These are phyloP conservation scores for Catostomus latipinnis DNA, from an alignment of 2,797 vertebrate species.

Conservation along the genomic window DNA sequence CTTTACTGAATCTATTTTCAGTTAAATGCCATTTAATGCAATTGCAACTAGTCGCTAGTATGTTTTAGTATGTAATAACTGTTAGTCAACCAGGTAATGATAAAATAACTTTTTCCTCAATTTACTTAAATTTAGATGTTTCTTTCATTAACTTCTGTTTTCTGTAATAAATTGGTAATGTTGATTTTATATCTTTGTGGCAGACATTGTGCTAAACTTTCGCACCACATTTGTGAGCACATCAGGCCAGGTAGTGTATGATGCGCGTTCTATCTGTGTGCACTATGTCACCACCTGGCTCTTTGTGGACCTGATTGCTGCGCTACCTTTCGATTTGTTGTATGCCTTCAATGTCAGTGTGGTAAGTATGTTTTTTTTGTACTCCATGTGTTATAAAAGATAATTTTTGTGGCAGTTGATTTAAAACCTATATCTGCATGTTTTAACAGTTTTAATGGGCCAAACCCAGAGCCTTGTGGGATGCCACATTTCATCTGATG, in stretches of 20 bases:
- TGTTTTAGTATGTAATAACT: too few relatives aligned
- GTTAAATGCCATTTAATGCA: too few relatives aligned
- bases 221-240: slow-evolving; percentile 99
- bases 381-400: background rate
- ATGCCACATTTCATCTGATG: background rate
- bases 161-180: background rate
- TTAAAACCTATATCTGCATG: background rate
- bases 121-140: too few relatives aligned
- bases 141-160: background rate
- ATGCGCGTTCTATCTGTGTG: slow-evolving; percentile 97
- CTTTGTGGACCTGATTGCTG: slow-evolving; percentile 96
- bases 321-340: slow-evolving; percentile 96
- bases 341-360: slow-evolving; percentile 98
- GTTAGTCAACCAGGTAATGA: too few relatives aligned
- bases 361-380: slow-evolving; percentile 81
- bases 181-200: slow-evolving; percentile 22
- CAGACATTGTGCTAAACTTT: slow-evolving; percentile 98
- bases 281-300: slow-evolving; percentile 99
- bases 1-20: too few relatives aligned
- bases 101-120: too few relatives aligned
- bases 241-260: slow-evolving; percentile 98
- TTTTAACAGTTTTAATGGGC: background rate
- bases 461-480: slow-evolving; percentile 16
- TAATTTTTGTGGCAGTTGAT: too few relatives aligned
- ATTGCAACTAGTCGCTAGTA: too few relatives aligned